Conservation (phyloP, 2,113 vertebrate genomes). For the Egretta garzetta region DNA sequence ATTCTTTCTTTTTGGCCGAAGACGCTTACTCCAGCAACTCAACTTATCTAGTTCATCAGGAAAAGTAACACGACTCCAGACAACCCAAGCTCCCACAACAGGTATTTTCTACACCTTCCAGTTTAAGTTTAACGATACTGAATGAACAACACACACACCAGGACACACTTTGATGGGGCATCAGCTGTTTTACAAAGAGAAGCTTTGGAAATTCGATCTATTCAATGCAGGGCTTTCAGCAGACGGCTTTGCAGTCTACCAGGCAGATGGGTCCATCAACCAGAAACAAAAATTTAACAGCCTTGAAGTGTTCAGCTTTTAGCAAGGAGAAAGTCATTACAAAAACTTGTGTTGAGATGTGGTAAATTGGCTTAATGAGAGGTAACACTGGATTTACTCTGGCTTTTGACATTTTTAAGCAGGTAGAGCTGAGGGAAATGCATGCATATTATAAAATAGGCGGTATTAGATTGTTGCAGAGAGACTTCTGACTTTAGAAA, state of each 20-base stretch:
- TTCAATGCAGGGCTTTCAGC: background rate
- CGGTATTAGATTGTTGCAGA: background rate
- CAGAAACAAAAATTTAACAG: background rate
- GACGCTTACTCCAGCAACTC: background rate
- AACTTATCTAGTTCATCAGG: background rate
- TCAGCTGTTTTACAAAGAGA: background rate
- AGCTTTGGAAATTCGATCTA: background rate
- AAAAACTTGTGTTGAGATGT: background rate
- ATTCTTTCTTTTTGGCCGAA: background rate
- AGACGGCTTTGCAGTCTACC: background rate
- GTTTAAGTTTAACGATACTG: background rate
- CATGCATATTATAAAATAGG: background rate
- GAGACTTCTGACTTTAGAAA: background rate
- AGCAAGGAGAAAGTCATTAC: background rate
- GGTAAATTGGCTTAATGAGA: background rate
- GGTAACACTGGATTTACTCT: background rate
- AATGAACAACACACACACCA: background rate
- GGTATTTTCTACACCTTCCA: background rate
- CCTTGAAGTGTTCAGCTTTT: background rate
- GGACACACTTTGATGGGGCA: rapidly evolving
- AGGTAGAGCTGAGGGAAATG: background rate
- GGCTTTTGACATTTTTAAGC: background rate
- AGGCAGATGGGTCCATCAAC: background rate
- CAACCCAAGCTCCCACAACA: background rate
- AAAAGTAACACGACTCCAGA: background rate